A percentile compares a stretch with the other conserved stretches of the same genome.
phyloP scores from a whole-genome alignment of 2,113 vertebrate species.

The Entomyzon cyanotis region DNA sequence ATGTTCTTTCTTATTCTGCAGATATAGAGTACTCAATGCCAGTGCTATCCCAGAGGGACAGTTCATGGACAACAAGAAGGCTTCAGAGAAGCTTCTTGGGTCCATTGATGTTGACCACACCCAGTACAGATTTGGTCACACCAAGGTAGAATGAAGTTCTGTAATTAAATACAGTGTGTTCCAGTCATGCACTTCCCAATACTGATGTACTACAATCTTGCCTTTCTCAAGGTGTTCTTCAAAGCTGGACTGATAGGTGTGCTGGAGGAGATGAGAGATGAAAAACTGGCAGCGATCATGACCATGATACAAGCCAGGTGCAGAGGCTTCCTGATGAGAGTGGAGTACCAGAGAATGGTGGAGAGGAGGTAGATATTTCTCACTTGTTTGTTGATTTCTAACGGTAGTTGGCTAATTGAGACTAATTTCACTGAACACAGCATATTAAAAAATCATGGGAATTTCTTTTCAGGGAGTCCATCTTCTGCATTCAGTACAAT shows the following conservation, averaged over 20 bases:
- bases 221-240: conserved; percentile 82
- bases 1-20: conserved; percentile 9
- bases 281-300: conserved; percentile 84
- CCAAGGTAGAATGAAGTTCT: conserved; percentile 77
- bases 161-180: neutral
- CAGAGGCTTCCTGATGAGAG: conserved; percentile 83
- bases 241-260: conserved; percentile 86
- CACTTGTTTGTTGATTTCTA: neutral
- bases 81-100: conserved; percentile 85
- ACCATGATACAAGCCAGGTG: conserved; percentile 83
- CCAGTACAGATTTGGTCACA: conserved; percentile 88
- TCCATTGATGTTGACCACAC: conserved; percentile 86
- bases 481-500: conserved; percentile 87
- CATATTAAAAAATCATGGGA: neutral
- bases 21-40: conserved; percentile 78
- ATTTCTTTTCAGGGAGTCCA: conserved; percentile 67
- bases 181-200: neutral
- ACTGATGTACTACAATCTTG: neutral
- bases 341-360: conserved; percentile 84
- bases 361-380: conserved; percentile 73
- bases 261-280: conserved; percentile 84
- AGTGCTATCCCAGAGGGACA: conserved; percentile 42
- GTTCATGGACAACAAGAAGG: conserved; percentile 73
- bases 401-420: neutral
- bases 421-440: neutral